These are phyloP conservation scores for Cossypha niveicapilla DNA, from an alignment of 2,797 vertebrate species.

Conservation along the genomic window DNA sequence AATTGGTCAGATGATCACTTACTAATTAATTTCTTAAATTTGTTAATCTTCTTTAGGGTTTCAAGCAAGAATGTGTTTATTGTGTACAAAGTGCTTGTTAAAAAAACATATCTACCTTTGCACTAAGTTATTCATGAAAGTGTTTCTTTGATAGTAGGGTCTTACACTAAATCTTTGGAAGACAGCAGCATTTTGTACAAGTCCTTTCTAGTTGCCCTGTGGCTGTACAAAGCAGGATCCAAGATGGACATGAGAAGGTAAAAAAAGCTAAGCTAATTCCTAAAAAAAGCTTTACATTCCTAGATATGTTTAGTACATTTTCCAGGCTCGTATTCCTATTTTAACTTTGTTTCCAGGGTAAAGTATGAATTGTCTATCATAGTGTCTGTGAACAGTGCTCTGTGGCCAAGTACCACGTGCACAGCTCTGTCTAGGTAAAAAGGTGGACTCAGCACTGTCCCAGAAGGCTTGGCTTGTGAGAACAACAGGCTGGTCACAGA, in stretches of 20 bases:
- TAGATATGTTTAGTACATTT: background rate
- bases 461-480: background rate
- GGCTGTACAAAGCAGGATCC: background rate
- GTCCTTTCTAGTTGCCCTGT: background rate
- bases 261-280: background rate
- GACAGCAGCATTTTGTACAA: background rate
- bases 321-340: background rate
- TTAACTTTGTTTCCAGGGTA: background rate
- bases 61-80: background rate
- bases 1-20: conserved; percentile 18
- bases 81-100: background rate
- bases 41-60: background rate
- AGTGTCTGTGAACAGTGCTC: background rate
- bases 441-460: background rate
- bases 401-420: background rate
- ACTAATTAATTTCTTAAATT: background rate
- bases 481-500: background rate
- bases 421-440: background rate
- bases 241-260: background rate
- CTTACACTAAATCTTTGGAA: background rate
- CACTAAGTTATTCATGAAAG: background rate
- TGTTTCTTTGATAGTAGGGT: background rate
- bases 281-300: background rate
- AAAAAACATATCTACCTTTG: background rate
- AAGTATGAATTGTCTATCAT: background rate